phyloP scores from a whole-genome alignment of 2,113 vertebrate species.

The Colossoma macropomum region DNA sequence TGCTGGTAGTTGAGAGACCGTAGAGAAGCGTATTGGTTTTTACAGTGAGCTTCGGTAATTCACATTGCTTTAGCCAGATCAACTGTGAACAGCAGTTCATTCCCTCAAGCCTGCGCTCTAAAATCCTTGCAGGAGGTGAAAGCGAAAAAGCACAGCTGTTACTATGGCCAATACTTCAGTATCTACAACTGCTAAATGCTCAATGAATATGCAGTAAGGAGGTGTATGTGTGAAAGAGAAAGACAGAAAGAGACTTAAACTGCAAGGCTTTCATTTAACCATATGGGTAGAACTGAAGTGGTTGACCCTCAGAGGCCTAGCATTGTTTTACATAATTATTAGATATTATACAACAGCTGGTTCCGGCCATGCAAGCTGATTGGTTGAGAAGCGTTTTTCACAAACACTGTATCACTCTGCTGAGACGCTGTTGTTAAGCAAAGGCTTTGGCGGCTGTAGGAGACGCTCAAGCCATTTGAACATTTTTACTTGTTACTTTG shows the following conservation, averaged over 20 bases:
- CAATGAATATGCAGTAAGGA: not conserved
- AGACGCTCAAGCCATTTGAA: no score
- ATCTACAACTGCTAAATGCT: not conserved
- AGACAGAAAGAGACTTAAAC: not conserved
- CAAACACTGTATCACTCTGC: no score
- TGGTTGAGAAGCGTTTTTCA: no score
- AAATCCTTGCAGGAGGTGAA: not conserved
- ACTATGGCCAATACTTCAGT: not conserved
- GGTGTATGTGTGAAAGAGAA: not conserved
- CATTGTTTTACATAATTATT: no score
- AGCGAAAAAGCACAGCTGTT: slow-evolving; percentile 1
- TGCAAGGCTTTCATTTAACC: no score
- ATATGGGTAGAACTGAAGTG: no score
- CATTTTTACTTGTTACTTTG: no score
- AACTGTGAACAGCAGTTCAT: not conserved
- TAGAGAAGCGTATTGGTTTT: not conserved
- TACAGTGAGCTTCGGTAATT: slow-evolving; percentile 13
- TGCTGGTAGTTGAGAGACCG: slow-evolving; percentile 6
- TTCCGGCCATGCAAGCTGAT: no score
- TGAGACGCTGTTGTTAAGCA: no score
- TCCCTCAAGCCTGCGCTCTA: not conserved
- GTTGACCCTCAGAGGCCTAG: no score
- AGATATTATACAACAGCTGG: no score
- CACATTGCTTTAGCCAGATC: slow-evolving; percentile 7
- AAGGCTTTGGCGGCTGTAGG: no score